A percentile compares a stretch with the other conserved stretches of the same genome.
phyloP scores from a whole-genome alignment of 2,888 invertebrate species.

The Caenorhabditis japonica region DNA sequence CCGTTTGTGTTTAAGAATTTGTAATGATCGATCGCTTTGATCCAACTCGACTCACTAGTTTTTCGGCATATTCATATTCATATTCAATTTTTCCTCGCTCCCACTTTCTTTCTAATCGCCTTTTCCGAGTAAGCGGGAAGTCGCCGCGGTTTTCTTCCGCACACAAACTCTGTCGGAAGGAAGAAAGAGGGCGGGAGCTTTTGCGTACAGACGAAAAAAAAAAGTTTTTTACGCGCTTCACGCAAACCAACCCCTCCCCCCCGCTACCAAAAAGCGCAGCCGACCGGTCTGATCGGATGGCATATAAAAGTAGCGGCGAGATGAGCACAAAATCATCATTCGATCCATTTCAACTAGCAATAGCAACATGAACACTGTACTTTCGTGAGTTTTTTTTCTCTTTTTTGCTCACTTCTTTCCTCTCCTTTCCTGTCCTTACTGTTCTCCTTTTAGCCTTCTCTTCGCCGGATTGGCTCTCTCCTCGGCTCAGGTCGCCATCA shows the following conservation, averaged over 20 bases:
- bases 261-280: not conserved
- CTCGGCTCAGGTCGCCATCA: constrained; percentile 59
- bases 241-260: constrained; percentile 37
- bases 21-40: no score
- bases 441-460: constrained; percentile 44
- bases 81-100: not conserved
- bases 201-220: no score
- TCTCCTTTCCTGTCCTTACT: not conserved
- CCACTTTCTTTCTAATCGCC: constrained; percentile 19
- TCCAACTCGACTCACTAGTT: no score
- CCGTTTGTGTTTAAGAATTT: no score
- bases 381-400: constrained; percentile 43
- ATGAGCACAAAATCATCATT: constrained; percentile 52
- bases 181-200: constrained; percentile 20
- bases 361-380: constrained; percentile 48
- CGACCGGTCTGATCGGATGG: constrained; percentile 19
- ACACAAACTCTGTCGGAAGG: constrained; percentile 23
- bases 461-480: constrained; percentile 57
- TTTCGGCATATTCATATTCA: no score
- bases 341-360: constrained; percentile 13
- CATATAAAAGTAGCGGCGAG: constrained; percentile 36
- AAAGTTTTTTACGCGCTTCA: constrained; percentile 44
- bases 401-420: not conserved
- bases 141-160: constrained; percentile 5
- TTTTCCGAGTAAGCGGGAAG: constrained; percentile 29